A percentile compares a stretch with the other conserved stretches of the same genome.
These are phyloP conservation scores for Nannoperca australis DNA, from an alignment of 2,797 vertebrate genomes.

Conservation along the genomic window DNA sequence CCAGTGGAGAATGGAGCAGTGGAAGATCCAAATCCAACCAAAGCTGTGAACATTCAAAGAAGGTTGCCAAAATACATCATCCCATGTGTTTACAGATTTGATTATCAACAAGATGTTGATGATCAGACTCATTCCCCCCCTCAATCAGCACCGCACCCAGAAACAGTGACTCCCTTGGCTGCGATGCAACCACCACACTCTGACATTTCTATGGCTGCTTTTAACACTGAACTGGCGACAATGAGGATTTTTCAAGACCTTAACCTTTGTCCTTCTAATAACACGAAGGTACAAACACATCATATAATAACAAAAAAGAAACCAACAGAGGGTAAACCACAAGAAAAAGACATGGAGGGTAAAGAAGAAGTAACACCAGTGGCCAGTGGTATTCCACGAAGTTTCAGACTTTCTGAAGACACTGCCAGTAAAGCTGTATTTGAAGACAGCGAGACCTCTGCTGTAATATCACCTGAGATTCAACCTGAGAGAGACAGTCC, in stretches of 20 bases:
- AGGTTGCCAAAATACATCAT: slow-evolving; percentile 51
- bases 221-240: neutral
- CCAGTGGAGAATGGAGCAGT: neutral
- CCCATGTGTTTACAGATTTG: slow-evolving; percentile 52
- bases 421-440: neutral
- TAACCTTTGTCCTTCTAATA: neutral
- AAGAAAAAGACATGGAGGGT: slow-evolving; percentile 1
- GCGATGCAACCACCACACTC: neutral
- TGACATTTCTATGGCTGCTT: slow-evolving; percentile 8
- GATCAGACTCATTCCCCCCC: slow-evolving; percentile 13
- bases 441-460: slow-evolving; percentile 24
- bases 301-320: neutral
- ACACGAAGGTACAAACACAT: neutral
- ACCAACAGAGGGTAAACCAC: neutral
- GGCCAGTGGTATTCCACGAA: slow-evolving; percentile 6
- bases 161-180: slow-evolving; percentile 13
- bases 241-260: neutral
- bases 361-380: slow-evolving; percentile 3
- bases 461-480: slow-evolving; percentile 9
- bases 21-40: neutral
- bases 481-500: slow-evolving; percentile 29
- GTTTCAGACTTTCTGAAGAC: slow-evolving; percentile 20
- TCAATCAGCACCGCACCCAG: slow-evolving; percentile 13
- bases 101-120: slow-evolving; percentile 19
- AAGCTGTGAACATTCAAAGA: slow-evolving; percentile 26